phyloP scores from a whole-genome alignment of 2,797 vertebrate genomes.

The Xenentodon cancila region DNA sequence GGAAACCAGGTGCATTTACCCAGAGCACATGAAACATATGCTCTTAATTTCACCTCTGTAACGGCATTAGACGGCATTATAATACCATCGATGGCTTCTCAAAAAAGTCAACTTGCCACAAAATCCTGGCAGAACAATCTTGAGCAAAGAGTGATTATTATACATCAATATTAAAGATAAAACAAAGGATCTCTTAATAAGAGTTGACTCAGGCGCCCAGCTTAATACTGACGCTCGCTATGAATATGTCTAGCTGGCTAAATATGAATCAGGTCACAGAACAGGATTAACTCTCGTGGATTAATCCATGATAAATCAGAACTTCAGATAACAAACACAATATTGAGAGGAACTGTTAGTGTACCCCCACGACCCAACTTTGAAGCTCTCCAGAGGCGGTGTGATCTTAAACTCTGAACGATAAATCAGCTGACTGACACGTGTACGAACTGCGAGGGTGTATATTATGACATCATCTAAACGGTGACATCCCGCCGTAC shows the following conservation, averaged over 20 bases:
- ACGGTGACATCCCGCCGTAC: constrained; percentile 24
- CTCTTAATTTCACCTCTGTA: background rate
- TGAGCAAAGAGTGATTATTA: background rate
- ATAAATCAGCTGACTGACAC: constrained; percentile 37
- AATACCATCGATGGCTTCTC: background rate
- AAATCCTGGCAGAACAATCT: background rate
- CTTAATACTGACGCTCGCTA: no score
- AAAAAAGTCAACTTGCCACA: constrained; percentile 2
- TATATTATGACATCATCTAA: constrained; percentile 26
- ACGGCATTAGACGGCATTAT: background rate
- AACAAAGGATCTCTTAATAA: background rate
- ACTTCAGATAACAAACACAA: constrained; percentile 12
- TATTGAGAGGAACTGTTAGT: constrained; percentile 13
- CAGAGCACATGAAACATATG: background rate
- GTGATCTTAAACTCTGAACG: constrained; percentile 21
- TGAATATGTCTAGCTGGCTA: constrained; percentile 3
- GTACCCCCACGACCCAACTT: background rate
- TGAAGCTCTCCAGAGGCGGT: constrained; percentile 2
- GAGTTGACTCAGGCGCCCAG: background rate
- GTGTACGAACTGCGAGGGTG: constrained; percentile 30
- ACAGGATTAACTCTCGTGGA: constrained; percentile 13
- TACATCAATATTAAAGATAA: background rate
- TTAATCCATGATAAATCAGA: constrained; percentile 20
- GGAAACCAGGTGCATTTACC: background rate
- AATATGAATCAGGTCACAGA: constrained; percentile 27